A percentile compares a stretch with the other conserved stretches of the same genome.
Conservation (phyloP, 2,113 vertebrate species). For the Gila orcuttii region DNA sequence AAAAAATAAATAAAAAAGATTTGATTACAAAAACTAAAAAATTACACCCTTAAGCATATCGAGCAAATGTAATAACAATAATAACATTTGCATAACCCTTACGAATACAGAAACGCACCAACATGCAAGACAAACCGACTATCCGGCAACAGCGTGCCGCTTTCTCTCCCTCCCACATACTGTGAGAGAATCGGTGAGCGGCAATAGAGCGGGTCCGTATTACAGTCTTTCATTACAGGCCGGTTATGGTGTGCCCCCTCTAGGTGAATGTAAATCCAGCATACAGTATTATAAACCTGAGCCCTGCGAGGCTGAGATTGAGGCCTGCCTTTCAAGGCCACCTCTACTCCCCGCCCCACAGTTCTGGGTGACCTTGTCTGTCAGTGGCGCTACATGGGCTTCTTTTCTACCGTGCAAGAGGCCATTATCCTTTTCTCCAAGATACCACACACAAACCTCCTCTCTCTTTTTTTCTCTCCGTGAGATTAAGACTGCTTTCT, state of each 20-base stretch:
- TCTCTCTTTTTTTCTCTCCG: conserved; percentile 57
- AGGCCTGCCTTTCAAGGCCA: conserved; percentile 46
- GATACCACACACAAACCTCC: conserved; percentile 52
- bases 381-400: conserved; percentile 69
- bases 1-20: conserved; percentile 42
- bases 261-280: conserved; percentile 56
- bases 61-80: conserved; percentile 27
- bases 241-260: background rate
- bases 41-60: conserved; percentile 14
- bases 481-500: conserved; percentile 62
- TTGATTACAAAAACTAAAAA: conserved; percentile 19
- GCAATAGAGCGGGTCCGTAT: background rate
- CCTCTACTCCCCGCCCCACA: conserved; percentile 59
- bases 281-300: conserved; percentile 61
- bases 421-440: conserved; percentile 62
- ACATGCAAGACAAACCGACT: background rate
- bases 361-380: conserved; percentile 77
- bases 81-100: conserved; percentile 28
- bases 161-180: conserved; percentile 14
- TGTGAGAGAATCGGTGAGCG: conserved; percentile 13
- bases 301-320: conserved; percentile 6
- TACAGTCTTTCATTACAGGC: conserved; percentile 17
- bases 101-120: background rate
- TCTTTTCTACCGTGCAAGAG: conserved; percentile 67
- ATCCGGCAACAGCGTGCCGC: background rate